Conservation (phyloP, 2,113 vertebrate genomes). For the Megaleporinus macrocephalus region DNA sequence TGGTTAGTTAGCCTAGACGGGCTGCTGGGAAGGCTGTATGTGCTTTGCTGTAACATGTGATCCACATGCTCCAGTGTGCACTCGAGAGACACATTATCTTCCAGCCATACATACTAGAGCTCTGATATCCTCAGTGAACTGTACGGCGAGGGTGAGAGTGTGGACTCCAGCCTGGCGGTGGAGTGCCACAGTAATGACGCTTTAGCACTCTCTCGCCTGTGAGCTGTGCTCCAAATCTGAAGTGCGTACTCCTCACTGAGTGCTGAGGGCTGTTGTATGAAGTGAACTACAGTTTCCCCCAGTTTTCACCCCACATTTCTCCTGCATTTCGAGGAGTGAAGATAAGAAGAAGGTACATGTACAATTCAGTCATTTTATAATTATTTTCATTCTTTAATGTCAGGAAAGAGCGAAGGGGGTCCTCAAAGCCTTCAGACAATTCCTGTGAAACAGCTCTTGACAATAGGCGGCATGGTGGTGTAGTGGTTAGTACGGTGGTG, state of each 20-base stretch:
- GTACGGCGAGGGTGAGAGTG: neutral
- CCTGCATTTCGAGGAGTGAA: no score
- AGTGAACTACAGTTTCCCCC: neutral
- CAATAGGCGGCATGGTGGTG: no score
- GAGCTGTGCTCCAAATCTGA: conserved; percentile 16
- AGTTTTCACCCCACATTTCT: neutral
- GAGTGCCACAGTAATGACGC: neutral
- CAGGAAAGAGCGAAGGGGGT: no score
- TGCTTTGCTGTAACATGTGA: neutral
- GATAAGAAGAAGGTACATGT: no score
- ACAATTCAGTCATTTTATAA: no score
- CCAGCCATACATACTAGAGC: neutral
- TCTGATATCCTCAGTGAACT: neutral
- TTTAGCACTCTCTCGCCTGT: neutral
- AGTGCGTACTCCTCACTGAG: neutral
- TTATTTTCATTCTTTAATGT: no score
- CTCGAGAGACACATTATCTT: neutral
- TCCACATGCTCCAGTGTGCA: neutral
- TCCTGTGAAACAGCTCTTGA: no score
- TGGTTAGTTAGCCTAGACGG: neutral
- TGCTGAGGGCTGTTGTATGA: neutral
- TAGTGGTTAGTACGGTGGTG: no score
- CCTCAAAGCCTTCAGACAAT: no score
- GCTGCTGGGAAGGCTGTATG: neutral
- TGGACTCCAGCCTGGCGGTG: neutral